These are phyloP conservation scores for Dendropsophus ebraccatus DNA, from an alignment of 2,113 vertebrate genomes.

Conservation along the genomic window DNA sequence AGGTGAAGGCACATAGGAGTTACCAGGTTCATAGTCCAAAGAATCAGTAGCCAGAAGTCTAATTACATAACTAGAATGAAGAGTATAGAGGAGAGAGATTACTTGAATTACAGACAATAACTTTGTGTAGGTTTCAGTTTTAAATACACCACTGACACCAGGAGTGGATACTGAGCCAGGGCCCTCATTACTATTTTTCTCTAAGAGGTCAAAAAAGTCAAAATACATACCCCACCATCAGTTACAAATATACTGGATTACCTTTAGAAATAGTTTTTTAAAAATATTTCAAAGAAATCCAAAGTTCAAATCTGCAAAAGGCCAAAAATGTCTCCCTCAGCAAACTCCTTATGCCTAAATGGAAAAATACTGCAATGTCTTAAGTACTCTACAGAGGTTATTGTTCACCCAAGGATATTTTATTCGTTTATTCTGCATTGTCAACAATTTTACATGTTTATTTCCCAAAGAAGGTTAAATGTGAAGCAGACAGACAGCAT, in stretches of 20 bases:
- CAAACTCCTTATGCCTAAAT: not conserved
- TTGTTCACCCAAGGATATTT: not conserved
- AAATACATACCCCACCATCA: too few species aligned
- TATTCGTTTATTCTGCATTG: slow-evolving; percentile 1
- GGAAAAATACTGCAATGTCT: not conserved
- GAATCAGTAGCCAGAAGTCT: too few species aligned
- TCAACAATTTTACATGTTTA: not conserved
- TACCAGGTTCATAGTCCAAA: too few species aligned
- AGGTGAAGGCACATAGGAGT: too few species aligned
- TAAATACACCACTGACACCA: too few species aligned
- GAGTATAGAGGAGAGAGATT: too few species aligned
- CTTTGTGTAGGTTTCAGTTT: too few species aligned
- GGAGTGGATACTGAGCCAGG: too few species aligned
- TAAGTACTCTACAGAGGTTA: not conserved
- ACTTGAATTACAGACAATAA: too few species aligned
- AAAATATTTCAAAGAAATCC: not conserved
- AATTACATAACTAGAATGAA: too few species aligned
- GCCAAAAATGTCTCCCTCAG: not conserved
- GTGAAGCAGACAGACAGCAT: not conserved
- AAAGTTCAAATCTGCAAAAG: not conserved
- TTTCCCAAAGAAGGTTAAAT: not conserved
- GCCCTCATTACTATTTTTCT: too few species aligned
- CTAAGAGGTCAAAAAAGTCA: too few species aligned
- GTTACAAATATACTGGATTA: not conserved
- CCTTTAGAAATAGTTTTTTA: not conserved